Conservation (phyloP, 2,113 vertebrate species). For the Cebus imitator region DNA sequence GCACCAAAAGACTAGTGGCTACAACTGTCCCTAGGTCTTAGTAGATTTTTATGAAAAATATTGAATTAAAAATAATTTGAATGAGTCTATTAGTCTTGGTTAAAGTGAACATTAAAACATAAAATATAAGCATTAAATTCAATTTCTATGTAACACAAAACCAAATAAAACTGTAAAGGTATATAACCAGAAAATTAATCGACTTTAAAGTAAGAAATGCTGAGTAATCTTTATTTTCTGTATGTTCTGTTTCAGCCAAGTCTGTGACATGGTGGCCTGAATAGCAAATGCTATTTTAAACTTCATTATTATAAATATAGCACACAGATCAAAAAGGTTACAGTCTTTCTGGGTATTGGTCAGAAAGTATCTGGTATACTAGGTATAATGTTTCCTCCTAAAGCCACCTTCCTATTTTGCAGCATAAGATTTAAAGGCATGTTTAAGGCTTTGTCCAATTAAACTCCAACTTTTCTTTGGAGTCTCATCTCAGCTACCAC, state of each 20-base stretch:
- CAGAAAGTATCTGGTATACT: background rate
- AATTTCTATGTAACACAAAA: background rate
- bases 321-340: background rate
- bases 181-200: background rate
- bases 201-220: background rate
- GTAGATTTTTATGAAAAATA: background rate
- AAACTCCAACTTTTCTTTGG: background rate
- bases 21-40: background rate
- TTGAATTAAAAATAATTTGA: background rate
- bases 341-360: background rate
- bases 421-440: background rate
- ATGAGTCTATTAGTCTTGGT: background rate
- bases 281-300: conserved; percentile 5
- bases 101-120: background rate
- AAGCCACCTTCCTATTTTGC: background rate
- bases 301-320: conserved; percentile 43
- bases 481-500: background rate
- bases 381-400: background rate
- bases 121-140: background rate
- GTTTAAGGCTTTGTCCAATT: background rate
- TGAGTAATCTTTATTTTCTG: background rate
- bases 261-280: background rate
- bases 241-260: background rate
- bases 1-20: background rate
- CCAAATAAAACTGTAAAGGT: background rate